These are phyloP conservation scores for Lepisosteus oculatus DNA, from an alignment of 2,113 vertebrate species.

Conservation along the genomic window DNA sequence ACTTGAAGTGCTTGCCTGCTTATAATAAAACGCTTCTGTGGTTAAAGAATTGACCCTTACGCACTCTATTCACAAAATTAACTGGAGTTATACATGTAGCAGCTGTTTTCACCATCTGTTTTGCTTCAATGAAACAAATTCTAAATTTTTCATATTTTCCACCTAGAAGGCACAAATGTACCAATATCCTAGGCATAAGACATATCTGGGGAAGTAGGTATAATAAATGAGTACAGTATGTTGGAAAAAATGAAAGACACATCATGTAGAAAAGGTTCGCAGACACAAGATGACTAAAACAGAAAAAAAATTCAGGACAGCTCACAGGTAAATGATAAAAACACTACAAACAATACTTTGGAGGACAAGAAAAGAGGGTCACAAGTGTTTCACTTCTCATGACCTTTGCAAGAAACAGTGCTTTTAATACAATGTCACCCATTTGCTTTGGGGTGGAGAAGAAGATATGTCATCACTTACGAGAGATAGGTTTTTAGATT, in stretches of 20 bases:
- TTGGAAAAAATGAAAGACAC: constrained; percentile 17
- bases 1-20: constrained; percentile 20
- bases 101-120: constrained; percentile 53
- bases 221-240: constrained; percentile 15
- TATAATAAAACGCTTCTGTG: constrained; percentile 18
- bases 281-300: constrained; percentile 27
- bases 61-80: constrained; percentile 11
- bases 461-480: too few species aligned
- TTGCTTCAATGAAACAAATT: constrained; percentile 50
- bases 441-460: too few species aligned
- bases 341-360: too few species aligned
- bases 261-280: constrained; percentile 14
- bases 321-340: too few species aligned
- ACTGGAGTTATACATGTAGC: constrained; percentile 3
- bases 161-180: background rate
- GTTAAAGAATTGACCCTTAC: background rate
- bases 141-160: constrained; percentile 51
- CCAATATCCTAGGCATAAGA: too few species aligned
- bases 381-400: too few species aligned
- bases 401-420: too few species aligned
- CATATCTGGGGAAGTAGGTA: background rate
- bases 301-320: too few species aligned
- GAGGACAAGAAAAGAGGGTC: too few species aligned
- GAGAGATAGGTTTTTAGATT: too few species aligned
- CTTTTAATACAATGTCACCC: too few species aligned